Percentiles rank a stretch among this genome's conserved stretches.
phyloP scores from a whole-genome alignment of 2,888 invertebrate species.

The Priocnemis perturbator region DNA sequence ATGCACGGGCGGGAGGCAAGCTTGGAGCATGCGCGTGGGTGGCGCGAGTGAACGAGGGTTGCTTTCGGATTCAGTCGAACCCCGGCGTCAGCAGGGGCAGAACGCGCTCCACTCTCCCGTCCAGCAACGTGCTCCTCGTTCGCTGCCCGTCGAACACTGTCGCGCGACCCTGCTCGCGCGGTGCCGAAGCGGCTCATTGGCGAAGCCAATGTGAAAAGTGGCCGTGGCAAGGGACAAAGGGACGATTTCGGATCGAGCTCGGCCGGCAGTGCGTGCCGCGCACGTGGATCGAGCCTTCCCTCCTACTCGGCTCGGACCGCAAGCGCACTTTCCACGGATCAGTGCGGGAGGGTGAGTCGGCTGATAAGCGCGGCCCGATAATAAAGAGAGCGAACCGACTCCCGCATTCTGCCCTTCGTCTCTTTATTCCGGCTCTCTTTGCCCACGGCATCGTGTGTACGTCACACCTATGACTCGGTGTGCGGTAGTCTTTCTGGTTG shows the following conservation, averaged over 20 bases:
- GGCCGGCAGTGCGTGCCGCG: neutral
- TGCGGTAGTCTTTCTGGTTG: conserved; percentile 6
- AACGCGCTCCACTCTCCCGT: conserved; percentile 57
- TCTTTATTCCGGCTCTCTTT: conserved; percentile 4
- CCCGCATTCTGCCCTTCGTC: too few species aligned
- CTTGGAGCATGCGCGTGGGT: conserved; percentile 44
- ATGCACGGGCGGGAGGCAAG: conserved; percentile 38
- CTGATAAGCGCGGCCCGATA: too few species aligned
- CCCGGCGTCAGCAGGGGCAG: conserved; percentile 68
- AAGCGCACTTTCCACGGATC: too few species aligned
- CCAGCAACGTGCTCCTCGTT: conserved; percentile 50
- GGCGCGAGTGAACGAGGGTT: conserved; percentile 44
- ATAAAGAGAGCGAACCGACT: too few species aligned
- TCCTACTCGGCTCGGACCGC: too few species aligned
- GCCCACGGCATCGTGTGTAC: neutral
- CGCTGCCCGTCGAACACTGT: neutral
- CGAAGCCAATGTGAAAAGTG: too few species aligned
- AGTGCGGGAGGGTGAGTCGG: too few species aligned
- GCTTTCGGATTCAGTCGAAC: conserved; percentile 66
- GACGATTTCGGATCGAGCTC: too few species aligned
- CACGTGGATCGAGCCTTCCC: neutral
- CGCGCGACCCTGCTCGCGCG: conserved; percentile 1
- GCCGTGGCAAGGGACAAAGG: too few species aligned
- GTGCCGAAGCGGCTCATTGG: neutral
- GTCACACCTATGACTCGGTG: neutral